Base-by-base conservation (phyloP, 2,888 invertebrate species). In the Strigamia maritima region DNA sequence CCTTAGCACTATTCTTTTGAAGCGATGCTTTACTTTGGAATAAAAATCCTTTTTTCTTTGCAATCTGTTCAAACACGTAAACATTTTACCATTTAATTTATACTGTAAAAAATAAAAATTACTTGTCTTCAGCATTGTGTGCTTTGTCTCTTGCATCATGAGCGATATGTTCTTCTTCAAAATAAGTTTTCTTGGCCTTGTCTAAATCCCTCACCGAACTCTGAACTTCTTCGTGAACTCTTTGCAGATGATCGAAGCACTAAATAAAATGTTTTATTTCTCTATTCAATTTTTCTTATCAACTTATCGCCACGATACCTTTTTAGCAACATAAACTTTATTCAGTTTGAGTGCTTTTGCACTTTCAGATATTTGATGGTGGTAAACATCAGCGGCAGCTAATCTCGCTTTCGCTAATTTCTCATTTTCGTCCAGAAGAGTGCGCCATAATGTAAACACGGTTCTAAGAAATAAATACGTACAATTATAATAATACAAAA, bases 371-470 rank as follows among this genome's bases (percentile, higher is more conserved):
- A 97, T 95, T 87, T 95, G 94, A 87, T 96, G 94, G 85, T 95
- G 94, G 86, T 96, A 97, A 24, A 96, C 93, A 87, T 97, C 97
- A 44, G 97, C 94, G 0, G 97, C 97, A 0, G 96, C 95, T 79
- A 97, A 88, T 75, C 96, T 89, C 22, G 95, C 94, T 81, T 94
- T 91, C 16, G 96, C 96, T 83, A 97, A 87, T 86, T 95, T 94
- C 85, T 97, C 97, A 85, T 96, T 95, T 87, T 97, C 97, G 85
- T 97, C 97, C 83, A 98, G 88, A 2, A 97, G 94, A 0, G 94
- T 94, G 82, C 95, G 90, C 97, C 97, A 98, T n/a, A 97, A 96
- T 84, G 94, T 94, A 93, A 95, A 95, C 91, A 97, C 94, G 85
- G 97, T 96, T 94, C 97, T 97, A 84, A 76, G 19, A 79, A 24